Evolutionary conservation across 2,888 invertebrate species (phyloP).

Genomic region (Lasius fuliginosus): DNA sequence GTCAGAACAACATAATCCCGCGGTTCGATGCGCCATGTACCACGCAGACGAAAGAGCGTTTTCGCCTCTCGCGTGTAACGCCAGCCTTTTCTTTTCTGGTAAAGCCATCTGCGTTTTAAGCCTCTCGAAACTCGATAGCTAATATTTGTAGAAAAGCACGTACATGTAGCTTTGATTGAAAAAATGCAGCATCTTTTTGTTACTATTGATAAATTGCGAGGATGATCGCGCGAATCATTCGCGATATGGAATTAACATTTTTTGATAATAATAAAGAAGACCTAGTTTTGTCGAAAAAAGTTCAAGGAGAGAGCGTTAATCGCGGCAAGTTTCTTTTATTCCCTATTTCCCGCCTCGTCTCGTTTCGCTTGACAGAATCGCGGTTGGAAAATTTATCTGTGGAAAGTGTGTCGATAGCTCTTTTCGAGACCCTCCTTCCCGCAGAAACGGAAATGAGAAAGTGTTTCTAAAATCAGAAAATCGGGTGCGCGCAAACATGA

Average conservation of each 20-base stretch:
- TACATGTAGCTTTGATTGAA: not conserved
- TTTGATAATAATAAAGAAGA: not conserved
- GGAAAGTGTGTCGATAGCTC: conserved; percentile 52
- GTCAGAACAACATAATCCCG: conserved; percentile 10
- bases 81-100: conserved; percentile 8
- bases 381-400: conserved; percentile 57
- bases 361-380: conserved; percentile 30
- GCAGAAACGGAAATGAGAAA: conserved; percentile 32
- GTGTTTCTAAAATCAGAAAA: conserved; percentile 36
- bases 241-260: not conserved
- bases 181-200: not conserved
- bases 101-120: not conserved
- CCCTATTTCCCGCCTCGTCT: conserved; percentile 20
- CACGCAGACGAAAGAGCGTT: conserved; percentile 16
- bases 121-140: not conserved
- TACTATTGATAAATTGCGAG: not conserved
- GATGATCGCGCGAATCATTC: not conserved
- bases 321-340: conserved; percentile 30
- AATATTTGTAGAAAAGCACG: not conserved
- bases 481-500: not conserved
- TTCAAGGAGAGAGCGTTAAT: conserved; percentile 39
- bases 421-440: conserved; percentile 30
- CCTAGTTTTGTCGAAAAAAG: not conserved
- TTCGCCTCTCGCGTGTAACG: not conserved
- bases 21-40: conserved; percentile 18